Evolutionary conservation across 2,113 vertebrate genomes (phyloP), one percentile per base, ranked within the genome.

Genomic region (Epinephelus moara): DNA sequence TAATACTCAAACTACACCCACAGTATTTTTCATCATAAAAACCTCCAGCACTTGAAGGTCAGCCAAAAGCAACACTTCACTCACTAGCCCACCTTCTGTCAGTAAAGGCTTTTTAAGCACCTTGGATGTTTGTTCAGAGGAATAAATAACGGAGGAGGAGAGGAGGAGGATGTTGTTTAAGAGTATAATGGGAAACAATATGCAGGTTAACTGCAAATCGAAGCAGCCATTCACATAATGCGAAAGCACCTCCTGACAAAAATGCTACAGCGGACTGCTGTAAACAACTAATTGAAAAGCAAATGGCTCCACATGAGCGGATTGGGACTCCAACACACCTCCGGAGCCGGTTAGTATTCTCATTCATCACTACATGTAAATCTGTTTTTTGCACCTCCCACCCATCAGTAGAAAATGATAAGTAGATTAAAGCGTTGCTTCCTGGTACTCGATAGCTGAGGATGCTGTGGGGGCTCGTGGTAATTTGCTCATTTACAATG

Each of bases 51-150:
- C 10, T 18, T 64, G 40, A 66, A 80, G 61, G 61, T 66, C 60
- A 49, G 69, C 69, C 60, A 62, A 52, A 79, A 53, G 47, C 30
- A 17, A 9, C 49, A 30, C 25, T 57, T 50, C 15, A 47, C 69
- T 37, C 27, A 19, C 33, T 49, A 57, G 12, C 52, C 52, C 10
- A 25, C 50, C 27, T 23, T 66, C 60, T 59, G 52, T 40, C 61
- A 52, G 27, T 37, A 37, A 60, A 40, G 6, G 15, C 59, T 52
- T 27, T 57, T 40, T 14, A 52, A 61, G 23, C 15, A 56, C 69
- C 37, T 37, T 23, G 15, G 19, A 37, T 66, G 23, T 59, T 57
- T 33, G 52, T 66, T 37, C 2, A 40, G 27, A 27, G 17, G 23
- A 47, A 60, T 11, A 64, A n/a, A 42, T 25, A 37, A 42, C 6